Evolutionary conservation across 92 coral and sea anemone species (phyloP), one percentile per base, ranked within the genome.

Genomic region (Paramuricea clavata): DNA sequence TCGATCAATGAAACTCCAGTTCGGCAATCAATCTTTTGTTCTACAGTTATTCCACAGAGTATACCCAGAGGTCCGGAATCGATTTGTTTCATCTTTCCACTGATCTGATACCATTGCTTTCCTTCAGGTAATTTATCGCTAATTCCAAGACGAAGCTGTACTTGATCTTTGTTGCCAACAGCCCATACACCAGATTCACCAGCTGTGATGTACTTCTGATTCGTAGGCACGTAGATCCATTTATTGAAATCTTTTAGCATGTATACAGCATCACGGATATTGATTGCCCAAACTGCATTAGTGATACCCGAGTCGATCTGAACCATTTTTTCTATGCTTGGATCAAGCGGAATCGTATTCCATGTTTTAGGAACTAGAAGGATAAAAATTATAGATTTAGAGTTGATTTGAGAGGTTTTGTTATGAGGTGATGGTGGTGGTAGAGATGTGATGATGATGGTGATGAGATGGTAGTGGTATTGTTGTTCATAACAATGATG

Each of bases 151-250:
- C 82, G 82, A n/a, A 49, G 56, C 8, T 50, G 67, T 13, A 88
- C 69, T 16, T 60, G 49, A 47, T 81, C 42, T 11, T 42, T 3
- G 22, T 15, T 60, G 50, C 25, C 47, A 0, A 73, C 67, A 11
- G 87, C 86, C 86, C 81, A 87, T 12, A 61, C 78, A 22, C 91
- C 91, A 23, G 87, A 78, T 32, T 87, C 87, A 21, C 91, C 91
- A 15, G 83, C 43, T 32, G 87, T 81, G 22, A 88, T 76, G 11
- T 73, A 81, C 12, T 69, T 82, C 33, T 57, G 74, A 9, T 60
- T 56, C n/a, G 76, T 73, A 62, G 77, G 82, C 15, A 88, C 79
- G 47, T 80, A 72, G 21, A 33, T 44, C 91, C 91, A 88, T 7
- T 43, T 19, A n/a, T 21, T 33, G 27, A 36, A 12, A 23, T 36